phyloP scores from a whole-genome alignment of 2,113 vertebrate genomes.

The Psettodes erumei region DNA sequence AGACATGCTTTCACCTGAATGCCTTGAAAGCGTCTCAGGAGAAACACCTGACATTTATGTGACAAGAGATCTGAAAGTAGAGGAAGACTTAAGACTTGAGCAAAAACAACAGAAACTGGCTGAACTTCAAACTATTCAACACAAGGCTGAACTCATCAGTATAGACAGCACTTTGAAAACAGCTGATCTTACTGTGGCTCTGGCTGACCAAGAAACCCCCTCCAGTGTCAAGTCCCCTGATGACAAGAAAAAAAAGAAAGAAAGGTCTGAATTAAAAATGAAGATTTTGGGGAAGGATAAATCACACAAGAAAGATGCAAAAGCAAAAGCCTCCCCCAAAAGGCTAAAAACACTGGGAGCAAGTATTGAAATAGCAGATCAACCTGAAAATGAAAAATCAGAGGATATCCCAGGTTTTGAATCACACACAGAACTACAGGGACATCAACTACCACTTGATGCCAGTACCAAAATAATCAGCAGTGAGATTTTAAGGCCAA shows the following conservation, averaged over 20 bases:
- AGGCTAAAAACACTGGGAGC: conserved; percentile 72
- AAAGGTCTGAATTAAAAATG: conserved; percentile 80
- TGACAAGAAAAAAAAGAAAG: conserved; percentile 77
- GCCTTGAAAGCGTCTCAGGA: conserved; percentile 52
- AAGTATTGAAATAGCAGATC: conserved; percentile 68
- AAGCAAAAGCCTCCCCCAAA: conserved; percentile 70
- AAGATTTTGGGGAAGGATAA: conserved; percentile 78
- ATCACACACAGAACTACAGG: conserved; percentile 44
- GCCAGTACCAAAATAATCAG: conserved; percentile 35
- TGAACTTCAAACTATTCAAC: conserved; percentile 50
- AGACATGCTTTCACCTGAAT: conserved; percentile 64
- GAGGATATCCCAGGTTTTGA: conserved; percentile 36
- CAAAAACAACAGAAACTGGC: conserved; percentile 43
- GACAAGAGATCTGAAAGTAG: conserved; percentile 45
- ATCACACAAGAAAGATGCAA: conserved; percentile 66
- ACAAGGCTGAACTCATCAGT: conserved; percentile 76
- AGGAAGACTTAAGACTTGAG: conserved; percentile 46
- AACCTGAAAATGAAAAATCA: conserved; percentile 45
- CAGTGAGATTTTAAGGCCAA: conserved; percentile 30
- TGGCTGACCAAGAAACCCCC: conserved; percentile 54
- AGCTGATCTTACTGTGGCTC: conserved; percentile 66
- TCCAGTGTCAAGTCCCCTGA: conserved; percentile 60
- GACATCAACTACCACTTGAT: conserved; percentile 43
- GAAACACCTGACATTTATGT: conserved; percentile 52
- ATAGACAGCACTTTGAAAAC: conserved; percentile 80